phyloP scores from a whole-genome alignment of 1,140 invertebrate species.

The Panonychus citri region DNA sequence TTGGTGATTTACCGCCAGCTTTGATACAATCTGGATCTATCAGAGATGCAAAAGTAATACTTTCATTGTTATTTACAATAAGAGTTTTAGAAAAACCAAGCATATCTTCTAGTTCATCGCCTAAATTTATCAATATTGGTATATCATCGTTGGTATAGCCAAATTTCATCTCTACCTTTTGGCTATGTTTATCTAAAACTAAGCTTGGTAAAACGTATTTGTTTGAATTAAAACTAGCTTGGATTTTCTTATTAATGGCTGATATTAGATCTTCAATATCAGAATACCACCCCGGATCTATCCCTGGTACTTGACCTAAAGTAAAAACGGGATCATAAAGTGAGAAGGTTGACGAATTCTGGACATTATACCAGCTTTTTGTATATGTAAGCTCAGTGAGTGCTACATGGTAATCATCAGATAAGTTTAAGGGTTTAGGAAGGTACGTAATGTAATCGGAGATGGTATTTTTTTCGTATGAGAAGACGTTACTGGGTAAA shows the following conservation, averaged over 20 bases:
- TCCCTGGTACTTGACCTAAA: not conserved
- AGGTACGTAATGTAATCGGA: not conserved
- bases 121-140: not conserved
- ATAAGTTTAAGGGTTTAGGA: not conserved
- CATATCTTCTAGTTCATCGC: not conserved
- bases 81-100: not conserved
- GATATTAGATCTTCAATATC: not conserved
- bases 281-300: not conserved
- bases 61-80: not conserved
- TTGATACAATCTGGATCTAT: not conserved
- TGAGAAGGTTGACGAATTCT: too few relatives aligned
- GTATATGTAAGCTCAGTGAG: not conserved
- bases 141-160: not conserved
- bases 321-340: not conserved
- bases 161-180: not conserved
- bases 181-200: not conserved
- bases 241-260: not conserved
- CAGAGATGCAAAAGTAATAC: not conserved
- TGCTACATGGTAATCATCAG: not conserved
- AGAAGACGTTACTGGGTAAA: not conserved
- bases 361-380: not conserved
- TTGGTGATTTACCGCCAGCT: not conserved
- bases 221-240: too few relatives aligned
- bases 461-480: not conserved
- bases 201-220: not conserved